Percentiles rank a stretch among this genome's conserved stretches.
Evolutionary conservation across 2,888 invertebrate genomes (phyloP).

Genomic region (Dexiosoma caninum): DNA sequence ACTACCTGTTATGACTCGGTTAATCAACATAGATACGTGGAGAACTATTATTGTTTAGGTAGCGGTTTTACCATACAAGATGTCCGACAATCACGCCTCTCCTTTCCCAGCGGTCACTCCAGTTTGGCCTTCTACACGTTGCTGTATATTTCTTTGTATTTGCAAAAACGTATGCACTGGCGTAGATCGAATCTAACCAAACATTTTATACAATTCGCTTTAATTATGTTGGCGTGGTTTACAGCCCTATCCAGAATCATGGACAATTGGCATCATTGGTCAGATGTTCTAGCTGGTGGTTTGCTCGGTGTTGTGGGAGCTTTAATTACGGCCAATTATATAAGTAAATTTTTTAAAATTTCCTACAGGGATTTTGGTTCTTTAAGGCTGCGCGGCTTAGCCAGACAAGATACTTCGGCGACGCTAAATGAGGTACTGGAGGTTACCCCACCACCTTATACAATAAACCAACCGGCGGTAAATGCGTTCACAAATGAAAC

Average conservation of each 20-base stretch:
- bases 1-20: conserved; percentile 80
- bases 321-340: conserved; percentile 68
- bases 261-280: conserved; percentile 75
- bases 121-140: conserved; percentile 91
- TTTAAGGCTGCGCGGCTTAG: conserved; percentile 27
- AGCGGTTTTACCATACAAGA: conserved; percentile 79
- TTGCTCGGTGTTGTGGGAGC: conserved; percentile 69
- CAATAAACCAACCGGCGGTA: conserved; percentile 21
- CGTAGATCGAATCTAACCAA: conserved; percentile 87
- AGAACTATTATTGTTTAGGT: conserved; percentile 83
- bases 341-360: conserved; percentile 52
- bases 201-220: conserved; percentile 84
- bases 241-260: conserved; percentile 72
- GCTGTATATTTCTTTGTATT: conserved; percentile 89
- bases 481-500: conserved; percentile 65
- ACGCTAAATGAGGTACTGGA: conserved; percentile 70
- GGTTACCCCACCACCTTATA: conserved; percentile 69
- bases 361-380: conserved; percentile 33
- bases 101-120: conserved; percentile 94
- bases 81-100: conserved; percentile 87
- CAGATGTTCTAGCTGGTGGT: conserved; percentile 71
- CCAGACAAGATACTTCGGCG: conserved; percentile 69
- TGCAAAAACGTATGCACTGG: conserved; percentile 90
- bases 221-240: conserved; percentile 73
- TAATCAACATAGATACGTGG: conserved; percentile 84